Evolutionary conservation across 2,113 vertebrate genomes (phyloP), one percentile per base, ranked within the genome.

Genomic region (Entosphenus tridentatus): DNA sequence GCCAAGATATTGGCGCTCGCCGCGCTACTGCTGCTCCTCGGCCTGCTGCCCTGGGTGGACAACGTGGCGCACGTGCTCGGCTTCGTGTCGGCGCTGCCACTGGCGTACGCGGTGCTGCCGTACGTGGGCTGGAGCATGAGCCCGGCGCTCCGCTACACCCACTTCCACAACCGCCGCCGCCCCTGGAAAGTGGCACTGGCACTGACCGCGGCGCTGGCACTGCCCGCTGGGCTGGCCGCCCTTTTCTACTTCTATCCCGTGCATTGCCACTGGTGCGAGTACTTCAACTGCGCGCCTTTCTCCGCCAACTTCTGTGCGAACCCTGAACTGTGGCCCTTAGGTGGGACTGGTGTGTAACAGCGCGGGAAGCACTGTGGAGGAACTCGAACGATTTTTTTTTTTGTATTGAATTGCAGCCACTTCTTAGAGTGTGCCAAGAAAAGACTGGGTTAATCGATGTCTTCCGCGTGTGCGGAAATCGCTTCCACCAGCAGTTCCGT

Each of bases 21-120:
- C 39, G 79, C 93, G 68, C 90, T 95, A 78, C 87, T 97, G 57
- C 95, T 97, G 68, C 0, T 85, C 68, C 95, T 89, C 0, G 93
- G 93, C 57, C 83, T 97, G 57, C 78, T 97, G 75, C 93, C 93
- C 0, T 97, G 93, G 93, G 89, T 97, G 1, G 91, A 97, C 78
- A 97, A 97, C 79, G 90, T 96, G 1, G 93, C 93, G 11, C 93
- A 97, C 78, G 90, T 96, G 69, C 95, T 97, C 0, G 93, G 93
- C 58, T 97, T 97, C 80, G 81, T 96, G 70, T 87, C 87, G 0
- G 89, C 91, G 12, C 70, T 96, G 55, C 79, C 95, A 69, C 86
- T 96, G 9, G 91, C 93, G 69, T 97, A 96, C 0, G 81, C 88
- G 76, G 86, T 97, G 78, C 81, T 97, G 72, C 93, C 93, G 56